phyloP scores from a whole-genome alignment of 2,113 vertebrate species.

The Mellivora capensis region DNA sequence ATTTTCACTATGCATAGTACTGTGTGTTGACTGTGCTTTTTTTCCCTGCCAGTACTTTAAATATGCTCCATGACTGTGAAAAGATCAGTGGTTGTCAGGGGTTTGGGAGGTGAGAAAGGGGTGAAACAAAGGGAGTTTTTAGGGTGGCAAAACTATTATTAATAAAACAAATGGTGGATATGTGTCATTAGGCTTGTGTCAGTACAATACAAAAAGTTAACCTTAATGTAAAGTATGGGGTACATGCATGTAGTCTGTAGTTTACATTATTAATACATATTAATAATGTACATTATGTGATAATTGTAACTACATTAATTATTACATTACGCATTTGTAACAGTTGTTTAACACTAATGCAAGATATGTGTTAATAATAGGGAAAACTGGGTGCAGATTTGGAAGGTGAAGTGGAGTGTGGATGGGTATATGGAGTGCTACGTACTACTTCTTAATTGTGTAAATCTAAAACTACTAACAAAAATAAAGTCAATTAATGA shows the following conservation, averaged over 20 bases:
- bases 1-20: background rate
- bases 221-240: background rate
- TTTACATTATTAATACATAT: background rate
- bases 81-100: background rate
- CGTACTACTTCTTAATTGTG: background rate
- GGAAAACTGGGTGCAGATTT: background rate
- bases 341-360: background rate
- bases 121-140: background rate
- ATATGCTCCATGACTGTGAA: background rate
- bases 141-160: background rate
- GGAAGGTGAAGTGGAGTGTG: background rate
- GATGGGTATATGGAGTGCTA: background rate
- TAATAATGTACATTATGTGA: background rate
- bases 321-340: background rate
- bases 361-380: background rate
- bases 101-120: background rate
- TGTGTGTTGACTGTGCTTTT: background rate
- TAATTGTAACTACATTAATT: background rate
- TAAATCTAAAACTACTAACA: background rate
- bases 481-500: background rate
- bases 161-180: background rate
- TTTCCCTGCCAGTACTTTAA: background rate
- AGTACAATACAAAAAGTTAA: background rate
- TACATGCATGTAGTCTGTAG: background rate
- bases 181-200: background rate